These are phyloP conservation scores for Cetonia aurata DNA, from an alignment of 2,888 invertebrate genomes.

Conservation along the genomic window DNA sequence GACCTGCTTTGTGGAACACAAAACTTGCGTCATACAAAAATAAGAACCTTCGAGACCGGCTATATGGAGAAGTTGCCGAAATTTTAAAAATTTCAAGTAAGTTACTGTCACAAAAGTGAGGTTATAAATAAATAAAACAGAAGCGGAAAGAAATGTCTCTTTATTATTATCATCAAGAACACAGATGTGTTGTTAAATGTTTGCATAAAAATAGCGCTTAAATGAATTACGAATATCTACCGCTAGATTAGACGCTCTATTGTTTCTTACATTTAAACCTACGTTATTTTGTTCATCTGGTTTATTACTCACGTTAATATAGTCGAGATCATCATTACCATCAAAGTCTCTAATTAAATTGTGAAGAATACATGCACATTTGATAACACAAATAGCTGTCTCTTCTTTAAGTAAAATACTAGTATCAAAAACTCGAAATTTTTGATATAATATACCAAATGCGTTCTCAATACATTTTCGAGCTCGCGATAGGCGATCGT, in stretches of 20 bases:
- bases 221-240: no score
- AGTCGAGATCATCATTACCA: background rate
- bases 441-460: conserved; percentile 29
- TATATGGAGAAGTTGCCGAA: background rate
- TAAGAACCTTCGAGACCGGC: background rate
- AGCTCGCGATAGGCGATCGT: conserved; percentile 18
- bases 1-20: background rate
- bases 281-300: background rate
- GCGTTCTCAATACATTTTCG: conserved; percentile 22
- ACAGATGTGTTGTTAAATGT: no score
- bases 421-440: conserved; percentile 25
- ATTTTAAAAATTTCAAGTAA: background rate
- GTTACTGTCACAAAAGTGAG: no score
- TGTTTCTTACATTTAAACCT: background rate
- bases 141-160: no score
- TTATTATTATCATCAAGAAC: no score
- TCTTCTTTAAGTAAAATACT: background rate
- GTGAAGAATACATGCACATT: conserved; percentile 13
- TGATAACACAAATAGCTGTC: background rate
- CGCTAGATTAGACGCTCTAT: no score
- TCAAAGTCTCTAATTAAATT: conserved; percentile 20
- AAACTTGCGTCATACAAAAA: background rate
- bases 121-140: no score
- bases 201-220: no score
- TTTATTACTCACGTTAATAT: background rate